Evolutionary conservation across 2,113 vertebrate genomes (phyloP).

Genomic region (Corapipo altera): DNA sequence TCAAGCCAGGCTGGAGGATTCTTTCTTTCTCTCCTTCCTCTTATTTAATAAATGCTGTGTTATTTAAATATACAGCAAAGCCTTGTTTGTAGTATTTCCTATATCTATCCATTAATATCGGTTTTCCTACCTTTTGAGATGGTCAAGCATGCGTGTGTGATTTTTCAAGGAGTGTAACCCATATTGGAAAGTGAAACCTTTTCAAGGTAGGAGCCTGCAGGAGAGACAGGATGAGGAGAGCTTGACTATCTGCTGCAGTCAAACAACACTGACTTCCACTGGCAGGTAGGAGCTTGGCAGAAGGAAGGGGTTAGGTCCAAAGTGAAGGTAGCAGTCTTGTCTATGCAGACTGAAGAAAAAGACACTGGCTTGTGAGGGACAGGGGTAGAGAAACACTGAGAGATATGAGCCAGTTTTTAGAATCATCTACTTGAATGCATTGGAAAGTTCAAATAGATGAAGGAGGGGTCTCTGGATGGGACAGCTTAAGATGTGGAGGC

Average conservation of each 20-base stretch:
- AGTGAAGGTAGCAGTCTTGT: background rate
- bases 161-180: background rate
- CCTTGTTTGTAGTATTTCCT: background rate
- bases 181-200: background rate
- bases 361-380: background rate
- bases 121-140: background rate
- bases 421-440: background rate
- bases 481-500: background rate
- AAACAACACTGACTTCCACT: background rate
- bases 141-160: accelerated
- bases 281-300: background rate
- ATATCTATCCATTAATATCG: background rate
- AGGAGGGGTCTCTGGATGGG: background rate
- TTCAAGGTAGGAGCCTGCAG: background rate
- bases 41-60: background rate
- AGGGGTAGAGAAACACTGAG: background rate
- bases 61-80: background rate
- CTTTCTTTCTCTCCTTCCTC: background rate
- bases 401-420: background rate
- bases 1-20: background rate
- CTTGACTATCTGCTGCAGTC: background rate
- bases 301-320: background rate
- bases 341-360: background rate
- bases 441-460: background rate
- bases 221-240: background rate